Conservation (phyloP, 2,888 invertebrate genomes). For the Folsomia candida region DNA sequence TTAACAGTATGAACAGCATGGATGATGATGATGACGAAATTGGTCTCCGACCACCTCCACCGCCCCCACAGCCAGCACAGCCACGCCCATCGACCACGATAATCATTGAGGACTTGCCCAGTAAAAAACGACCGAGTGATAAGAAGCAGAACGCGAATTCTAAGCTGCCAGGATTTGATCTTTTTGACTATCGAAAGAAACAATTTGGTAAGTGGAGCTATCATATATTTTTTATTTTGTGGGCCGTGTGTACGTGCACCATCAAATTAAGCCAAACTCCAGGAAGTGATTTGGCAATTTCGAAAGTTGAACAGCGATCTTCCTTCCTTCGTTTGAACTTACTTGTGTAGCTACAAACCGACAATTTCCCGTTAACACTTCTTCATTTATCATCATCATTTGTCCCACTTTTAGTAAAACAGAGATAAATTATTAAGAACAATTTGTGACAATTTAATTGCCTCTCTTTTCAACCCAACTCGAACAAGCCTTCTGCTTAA, state of each 20-base stretch:
- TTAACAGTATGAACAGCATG: no score
- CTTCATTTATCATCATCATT: not conserved
- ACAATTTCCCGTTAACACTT: not conserved
- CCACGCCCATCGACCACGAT: conserved; percentile 24
- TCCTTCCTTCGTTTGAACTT: not conserved
- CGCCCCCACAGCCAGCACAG: conserved; percentile 1
- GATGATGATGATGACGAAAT: not conserved
- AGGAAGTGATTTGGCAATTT: not conserved
- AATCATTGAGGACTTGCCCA: conserved; percentile 15
- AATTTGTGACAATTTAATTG: not conserved
- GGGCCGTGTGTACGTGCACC: not conserved
- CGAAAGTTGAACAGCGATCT: not conserved
- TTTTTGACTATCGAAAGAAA: conserved; percentile 44
- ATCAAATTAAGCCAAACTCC: not conserved
- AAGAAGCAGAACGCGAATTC: conserved; percentile 18
- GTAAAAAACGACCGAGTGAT: not conserved
- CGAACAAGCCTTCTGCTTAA: not conserved
- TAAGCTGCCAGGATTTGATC: conserved; percentile 43
- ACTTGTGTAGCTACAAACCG: no score
- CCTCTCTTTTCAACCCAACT: not conserved
- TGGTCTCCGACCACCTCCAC: not conserved
- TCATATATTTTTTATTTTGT: conserved; percentile 3
- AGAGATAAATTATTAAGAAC: not conserved
- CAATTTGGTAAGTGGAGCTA: conserved; percentile 45
- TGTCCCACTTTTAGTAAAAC: not conserved